These are phyloP conservation scores for Myiotriccus ornatus DNA, from an alignment of 2,797 vertebrate species.

Conservation along the genomic window DNA sequence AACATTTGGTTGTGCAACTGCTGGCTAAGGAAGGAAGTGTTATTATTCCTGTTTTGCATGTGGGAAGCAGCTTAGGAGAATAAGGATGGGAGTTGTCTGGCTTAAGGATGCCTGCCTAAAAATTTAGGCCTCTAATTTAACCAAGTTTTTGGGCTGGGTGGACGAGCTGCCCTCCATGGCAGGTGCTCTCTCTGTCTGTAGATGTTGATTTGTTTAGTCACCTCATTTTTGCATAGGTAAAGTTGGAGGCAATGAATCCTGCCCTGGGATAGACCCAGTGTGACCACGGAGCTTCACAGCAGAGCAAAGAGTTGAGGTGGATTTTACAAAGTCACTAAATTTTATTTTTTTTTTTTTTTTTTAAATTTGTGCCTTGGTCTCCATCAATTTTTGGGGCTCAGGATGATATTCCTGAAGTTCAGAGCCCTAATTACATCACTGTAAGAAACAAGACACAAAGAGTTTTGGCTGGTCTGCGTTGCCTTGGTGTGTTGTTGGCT, in stretches of 20 bases:
- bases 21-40: neutral
- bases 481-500: neutral
- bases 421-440: neutral
- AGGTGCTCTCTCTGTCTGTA: neutral
- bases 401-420: neutral
- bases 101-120: neutral
- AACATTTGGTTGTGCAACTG: neutral
- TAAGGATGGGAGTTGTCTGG: neutral
- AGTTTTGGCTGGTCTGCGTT: neutral
- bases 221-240: neutral
- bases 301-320: neutral
- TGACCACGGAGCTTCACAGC: rapidly evolving
- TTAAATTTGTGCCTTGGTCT: neutral
- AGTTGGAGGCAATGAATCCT: neutral
- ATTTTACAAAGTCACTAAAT: neutral
- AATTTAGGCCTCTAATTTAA: neutral
- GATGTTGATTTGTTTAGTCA: neutral
- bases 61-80: neutral
- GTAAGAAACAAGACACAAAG: neutral
- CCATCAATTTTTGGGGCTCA: rapidly evolving
- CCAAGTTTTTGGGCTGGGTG: neutral
- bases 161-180: neutral
- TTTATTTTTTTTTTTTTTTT: neutral
- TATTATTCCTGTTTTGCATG: constrained; percentile 1
- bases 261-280: neutral